These are phyloP conservation scores for Hypsibius dujardini DNA, from an alignment of 1,140 invertebrate genomes.

Conservation along the genomic window DNA sequence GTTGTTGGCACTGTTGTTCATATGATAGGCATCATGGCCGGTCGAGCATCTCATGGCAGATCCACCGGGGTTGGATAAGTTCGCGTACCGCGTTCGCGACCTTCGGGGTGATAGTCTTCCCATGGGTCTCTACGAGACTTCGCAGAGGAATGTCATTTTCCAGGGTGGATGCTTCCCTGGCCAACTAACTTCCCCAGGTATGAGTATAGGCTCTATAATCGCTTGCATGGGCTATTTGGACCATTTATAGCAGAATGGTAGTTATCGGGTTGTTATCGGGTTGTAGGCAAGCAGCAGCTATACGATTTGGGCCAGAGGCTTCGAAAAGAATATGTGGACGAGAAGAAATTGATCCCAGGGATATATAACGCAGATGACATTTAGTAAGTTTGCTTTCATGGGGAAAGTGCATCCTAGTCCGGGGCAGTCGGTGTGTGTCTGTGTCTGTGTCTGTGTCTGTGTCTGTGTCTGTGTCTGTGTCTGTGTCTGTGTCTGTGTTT, in stretches of 20 bases:
- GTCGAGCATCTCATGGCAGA: background rate
- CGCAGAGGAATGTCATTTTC: constrained; percentile 11
- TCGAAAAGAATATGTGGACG: constrained; percentile 24
- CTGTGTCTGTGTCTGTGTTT: too few relatives aligned
- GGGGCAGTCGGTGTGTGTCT: too few relatives aligned
- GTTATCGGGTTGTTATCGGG: background rate
- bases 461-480: too few relatives aligned
- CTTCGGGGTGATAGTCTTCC: background rate
- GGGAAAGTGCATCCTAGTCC: too few relatives aligned
- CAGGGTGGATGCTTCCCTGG: constrained; percentile 25
- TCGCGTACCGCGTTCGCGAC: background rate
- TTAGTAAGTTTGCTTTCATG: background rate
- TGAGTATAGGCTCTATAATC: constrained; percentile 17
- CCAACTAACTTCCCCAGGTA: constrained; percentile 25
- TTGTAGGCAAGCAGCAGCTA: constrained; percentile 23
- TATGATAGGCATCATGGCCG: constrained; percentile 2
- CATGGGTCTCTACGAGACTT: constrained; percentile 8
- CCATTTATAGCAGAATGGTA: background rate
- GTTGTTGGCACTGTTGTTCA: background rate
- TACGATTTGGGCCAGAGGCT: constrained; percentile 24
- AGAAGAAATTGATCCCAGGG: constrained; percentile 20
- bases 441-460: too few relatives aligned
- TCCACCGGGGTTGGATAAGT: background rate
- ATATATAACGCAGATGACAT: constrained; percentile 18
- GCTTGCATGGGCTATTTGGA: background rate